A percentile compares a stretch with the other conserved stretches of the same genome.
Evolutionary conservation across 2,113 vertebrate species (phyloP).

Genomic region (Lathamus discolor): DNA sequence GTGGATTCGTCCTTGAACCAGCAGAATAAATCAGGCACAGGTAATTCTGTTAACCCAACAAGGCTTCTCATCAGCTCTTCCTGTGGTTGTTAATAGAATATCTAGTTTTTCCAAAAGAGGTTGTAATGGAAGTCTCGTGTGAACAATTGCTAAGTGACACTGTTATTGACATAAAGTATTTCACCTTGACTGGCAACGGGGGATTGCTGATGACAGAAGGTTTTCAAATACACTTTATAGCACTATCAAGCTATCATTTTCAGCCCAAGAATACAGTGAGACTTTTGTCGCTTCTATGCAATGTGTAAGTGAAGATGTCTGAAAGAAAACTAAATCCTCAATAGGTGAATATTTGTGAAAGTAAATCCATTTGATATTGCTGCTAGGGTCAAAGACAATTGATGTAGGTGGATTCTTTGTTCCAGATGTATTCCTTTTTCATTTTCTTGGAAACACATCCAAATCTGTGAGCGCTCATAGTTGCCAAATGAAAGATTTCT

Average conservation of each 20-base stretch:
- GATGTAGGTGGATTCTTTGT: neutral
- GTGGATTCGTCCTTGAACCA: neutral
- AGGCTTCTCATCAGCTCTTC: slow-evolving; percentile 47
- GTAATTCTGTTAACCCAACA: slow-evolving; percentile 32
- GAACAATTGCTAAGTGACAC: slow-evolving; percentile 53
- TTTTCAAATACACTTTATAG: slow-evolving; percentile 12
- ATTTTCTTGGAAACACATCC: neutral
- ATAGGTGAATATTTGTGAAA: neutral
- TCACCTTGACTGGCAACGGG: slow-evolving; percentile 19
- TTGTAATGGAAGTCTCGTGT: neutral
- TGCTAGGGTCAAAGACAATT: neutral
- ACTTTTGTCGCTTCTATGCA: neutral
- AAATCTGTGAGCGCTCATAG: neutral
- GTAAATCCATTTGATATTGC: neutral
- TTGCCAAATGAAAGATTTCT: neutral
- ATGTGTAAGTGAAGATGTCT: neutral
- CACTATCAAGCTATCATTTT: slow-evolving; percentile 15
- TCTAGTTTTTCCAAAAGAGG: slow-evolving; percentile 14
- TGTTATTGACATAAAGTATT: slow-evolving; percentile 31
- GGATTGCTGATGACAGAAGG: neutral
- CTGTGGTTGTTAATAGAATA: slow-evolving; percentile 45
- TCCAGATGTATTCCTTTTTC: neutral
- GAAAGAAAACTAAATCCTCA: neutral
- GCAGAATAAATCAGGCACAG: slow-evolving; percentile 14
- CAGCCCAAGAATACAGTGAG: neutral